Conservation (phyloP, 2,113 vertebrate species). For the Hypanus sabinus region DNA sequence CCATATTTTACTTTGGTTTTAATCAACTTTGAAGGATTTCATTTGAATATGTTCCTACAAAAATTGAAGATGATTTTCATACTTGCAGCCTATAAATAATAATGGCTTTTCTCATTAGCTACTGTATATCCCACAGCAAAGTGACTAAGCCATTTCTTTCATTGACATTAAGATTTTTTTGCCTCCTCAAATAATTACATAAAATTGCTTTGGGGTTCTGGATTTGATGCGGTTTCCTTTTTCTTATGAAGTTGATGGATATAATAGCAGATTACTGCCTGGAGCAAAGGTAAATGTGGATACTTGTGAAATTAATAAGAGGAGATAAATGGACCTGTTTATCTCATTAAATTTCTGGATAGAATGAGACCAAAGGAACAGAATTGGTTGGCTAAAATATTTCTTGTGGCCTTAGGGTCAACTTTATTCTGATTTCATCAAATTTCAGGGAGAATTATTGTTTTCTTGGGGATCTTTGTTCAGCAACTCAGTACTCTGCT, state of each 20-base stretch:
- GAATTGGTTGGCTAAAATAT: neutral
- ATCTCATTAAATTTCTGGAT: neutral
- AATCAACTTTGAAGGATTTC: neutral
- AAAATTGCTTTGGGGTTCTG: neutral
- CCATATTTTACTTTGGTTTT: neutral
- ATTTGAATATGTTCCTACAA: neutral
- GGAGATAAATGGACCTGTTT: slow-evolving; percentile 1
- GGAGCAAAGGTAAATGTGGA: neutral
- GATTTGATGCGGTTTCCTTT: neutral
- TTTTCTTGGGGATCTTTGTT: neutral
- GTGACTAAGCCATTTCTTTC: neutral
- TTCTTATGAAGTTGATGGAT: neutral
- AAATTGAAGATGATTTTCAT: neutral
- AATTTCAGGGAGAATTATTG: neutral
- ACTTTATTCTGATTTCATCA: neutral
- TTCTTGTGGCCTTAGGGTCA: neutral
- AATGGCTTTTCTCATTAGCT: neutral
- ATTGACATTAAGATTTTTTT: neutral
- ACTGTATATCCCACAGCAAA: neutral
- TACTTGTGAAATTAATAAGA: slow-evolving; percentile 10
- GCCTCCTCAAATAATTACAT: neutral
- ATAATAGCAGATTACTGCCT: neutral
- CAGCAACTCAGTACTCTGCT: neutral
- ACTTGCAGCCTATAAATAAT: neutral
- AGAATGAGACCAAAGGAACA: neutral